Percentiles rank a stretch among this genome's conserved stretches.
Evolutionary conservation across 2,113 vertebrate species (phyloP).

Genomic region (Corydoras sp.): DNA sequence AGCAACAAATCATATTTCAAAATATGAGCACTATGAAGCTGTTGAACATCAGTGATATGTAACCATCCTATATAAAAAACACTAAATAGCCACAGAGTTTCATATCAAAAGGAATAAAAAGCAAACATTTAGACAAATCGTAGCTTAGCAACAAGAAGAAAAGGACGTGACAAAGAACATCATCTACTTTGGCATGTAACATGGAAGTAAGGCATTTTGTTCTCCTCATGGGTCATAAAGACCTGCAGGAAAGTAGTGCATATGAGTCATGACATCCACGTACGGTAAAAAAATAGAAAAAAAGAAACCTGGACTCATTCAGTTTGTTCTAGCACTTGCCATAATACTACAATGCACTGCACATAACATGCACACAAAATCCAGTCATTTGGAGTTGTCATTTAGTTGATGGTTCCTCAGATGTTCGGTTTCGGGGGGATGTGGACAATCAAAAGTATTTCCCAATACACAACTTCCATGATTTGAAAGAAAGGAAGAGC

Average conservation of each 20-base stretch:
- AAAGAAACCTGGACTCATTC: background rate
- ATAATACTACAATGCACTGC: slow-evolving; percentile 29
- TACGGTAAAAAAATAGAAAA: slow-evolving; percentile 29
- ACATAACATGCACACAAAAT: slow-evolving; percentile 38
- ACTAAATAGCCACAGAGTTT: slow-evolving; percentile 16
- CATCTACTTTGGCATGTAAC: slow-evolving; percentile 69
- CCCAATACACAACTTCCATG: slow-evolving; percentile 3
- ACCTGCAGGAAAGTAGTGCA: slow-evolving; percentile 52
- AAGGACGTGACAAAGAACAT: slow-evolving; percentile 55
- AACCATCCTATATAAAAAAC: slow-evolving; percentile 30
- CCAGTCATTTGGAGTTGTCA: slow-evolving; percentile 4
- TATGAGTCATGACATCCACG: slow-evolving; percentile 46
- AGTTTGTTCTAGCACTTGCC: slow-evolving; percentile 19
- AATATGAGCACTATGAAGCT: slow-evolving; percentile 12
- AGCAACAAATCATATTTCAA: slow-evolving; percentile 32
- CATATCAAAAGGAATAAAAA: slow-evolving; percentile 45
- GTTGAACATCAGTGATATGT: slow-evolving; percentile 16
- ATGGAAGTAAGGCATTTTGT: slow-evolving; percentile 74
- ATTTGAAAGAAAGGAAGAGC: slow-evolving; percentile 30
- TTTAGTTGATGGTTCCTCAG: slow-evolving; percentile 18
- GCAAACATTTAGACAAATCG: slow-evolving; percentile 44
- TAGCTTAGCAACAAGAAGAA: slow-evolving; percentile 48
- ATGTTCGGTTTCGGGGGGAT: slow-evolving; percentile 17
- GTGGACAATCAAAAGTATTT: slow-evolving; percentile 11
- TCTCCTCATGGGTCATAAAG: slow-evolving; percentile 49